phyloP scores from a whole-genome alignment of 2,888 invertebrate genomes.

The Drosophila quinaria region DNA sequence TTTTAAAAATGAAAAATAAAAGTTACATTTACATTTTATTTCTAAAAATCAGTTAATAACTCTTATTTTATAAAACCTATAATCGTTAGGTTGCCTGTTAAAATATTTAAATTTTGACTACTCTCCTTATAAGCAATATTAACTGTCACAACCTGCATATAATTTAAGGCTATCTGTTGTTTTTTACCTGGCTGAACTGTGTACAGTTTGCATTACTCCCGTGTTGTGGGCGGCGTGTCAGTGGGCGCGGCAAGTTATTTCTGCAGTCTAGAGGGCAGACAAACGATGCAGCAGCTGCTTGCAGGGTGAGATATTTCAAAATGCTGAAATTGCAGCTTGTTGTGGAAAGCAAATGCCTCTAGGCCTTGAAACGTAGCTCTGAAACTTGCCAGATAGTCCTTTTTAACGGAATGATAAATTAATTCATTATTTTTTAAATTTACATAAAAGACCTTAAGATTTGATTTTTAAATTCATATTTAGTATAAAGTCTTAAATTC shows the following conservation, averaged over 20 bases:
- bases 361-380: neutral
- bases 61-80: no score
- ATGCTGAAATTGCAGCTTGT: neutral
- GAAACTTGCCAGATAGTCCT: no score
- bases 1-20: no score
- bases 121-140: neutral
- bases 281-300: conserved; percentile 2
- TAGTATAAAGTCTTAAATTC: no score
- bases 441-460: no score
- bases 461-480: no score
- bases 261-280: neutral
- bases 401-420: neutral
- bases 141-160: neutral
- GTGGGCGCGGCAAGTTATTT: conserved; percentile 2
- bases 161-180: neutral
- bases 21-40: no score
- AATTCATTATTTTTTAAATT: neutral
- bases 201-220: neutral
- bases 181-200: conserved; percentile 1
- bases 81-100: no score
- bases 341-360: neutral
- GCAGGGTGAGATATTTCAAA: neutral
- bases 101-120: neutral
- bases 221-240: neutral
- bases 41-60: no score